phyloP scores from a whole-genome alignment of 2,797 vertebrate species.

The Eulemur mongoz region DNA sequence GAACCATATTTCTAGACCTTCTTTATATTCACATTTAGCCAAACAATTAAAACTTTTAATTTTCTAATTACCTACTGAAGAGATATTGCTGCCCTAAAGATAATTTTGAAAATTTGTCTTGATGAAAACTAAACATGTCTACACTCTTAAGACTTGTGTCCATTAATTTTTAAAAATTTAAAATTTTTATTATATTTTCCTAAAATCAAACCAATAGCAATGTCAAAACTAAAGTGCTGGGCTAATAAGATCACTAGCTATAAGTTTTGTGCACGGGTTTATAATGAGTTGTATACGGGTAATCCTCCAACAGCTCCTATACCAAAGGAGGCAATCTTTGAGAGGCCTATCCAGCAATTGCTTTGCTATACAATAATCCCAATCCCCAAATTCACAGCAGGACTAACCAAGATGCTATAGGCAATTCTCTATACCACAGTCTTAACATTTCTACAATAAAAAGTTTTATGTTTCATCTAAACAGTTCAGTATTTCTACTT shows the following conservation, averaged over 20 bases:
- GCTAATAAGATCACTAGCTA: conserved; percentile 23
- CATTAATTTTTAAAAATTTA: conserved; percentile 18
- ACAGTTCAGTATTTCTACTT: conserved; percentile 11
- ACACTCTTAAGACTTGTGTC: not conserved
- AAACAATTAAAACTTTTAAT: conserved; percentile 1
- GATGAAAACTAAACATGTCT: conserved; percentile 18
- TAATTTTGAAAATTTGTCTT: conserved; percentile 49
- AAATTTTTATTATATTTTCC: not conserved
- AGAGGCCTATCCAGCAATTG: conserved; percentile 1
- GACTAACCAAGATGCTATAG: not conserved
- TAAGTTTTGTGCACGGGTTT: not conserved
- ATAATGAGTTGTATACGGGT: not conserved
- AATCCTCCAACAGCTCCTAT: conserved; percentile 16
- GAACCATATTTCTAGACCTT: conserved; percentile 17
- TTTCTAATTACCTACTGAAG: conserved; percentile 35
- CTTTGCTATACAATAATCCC: not conserved
- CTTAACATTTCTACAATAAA: conserved; percentile 51
- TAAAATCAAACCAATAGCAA: conserved; percentile 28
- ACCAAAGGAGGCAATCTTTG: not conserved
- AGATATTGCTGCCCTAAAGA: not conserved
- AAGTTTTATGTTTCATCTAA: conserved; percentile 31
- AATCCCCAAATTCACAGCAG: conserved; percentile 4
- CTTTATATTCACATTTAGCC: not conserved
- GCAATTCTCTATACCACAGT: conserved; percentile 16
- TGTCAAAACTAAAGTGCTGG: conserved; percentile 4